A percentile compares a stretch with the other conserved stretches of the same genome.
phyloP scores from a whole-genome alignment of 2,113 vertebrate species.

The Pseudorhombus dupliciocellatus region DNA sequence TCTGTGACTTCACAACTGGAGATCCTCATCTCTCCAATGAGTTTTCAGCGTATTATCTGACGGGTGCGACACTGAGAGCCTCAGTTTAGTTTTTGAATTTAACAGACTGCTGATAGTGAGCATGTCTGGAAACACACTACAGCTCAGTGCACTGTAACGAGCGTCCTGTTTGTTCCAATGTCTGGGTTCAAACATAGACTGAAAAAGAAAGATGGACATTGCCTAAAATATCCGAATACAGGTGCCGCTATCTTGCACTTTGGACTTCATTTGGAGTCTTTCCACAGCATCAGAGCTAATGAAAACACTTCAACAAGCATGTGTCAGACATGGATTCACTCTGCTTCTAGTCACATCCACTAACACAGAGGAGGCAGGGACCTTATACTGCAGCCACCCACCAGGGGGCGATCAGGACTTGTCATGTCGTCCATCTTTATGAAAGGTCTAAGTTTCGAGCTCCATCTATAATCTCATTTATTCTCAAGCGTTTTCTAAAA shows the following conservation, averaged over 20 bases:
- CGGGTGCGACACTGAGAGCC: constrained; percentile 24
- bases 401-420: not conserved
- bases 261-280: not conserved
- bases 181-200: not conserved
- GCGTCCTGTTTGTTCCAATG: constrained; percentile 6
- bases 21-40: constrained; percentile 13
- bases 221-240: too few species aligned
- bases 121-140: constrained; percentile 42
- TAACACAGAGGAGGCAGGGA: not conserved
- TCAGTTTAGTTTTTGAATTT: constrained; percentile 31
- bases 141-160: constrained; percentile 21
- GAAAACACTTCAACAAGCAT: not conserved
- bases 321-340: not conserved
- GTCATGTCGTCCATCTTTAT: too few species aligned
- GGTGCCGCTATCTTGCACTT: too few species aligned
- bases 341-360: not conserved
- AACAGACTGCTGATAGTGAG: constrained; percentile 25
- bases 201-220: not conserved
- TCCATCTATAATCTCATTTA: not conserved
- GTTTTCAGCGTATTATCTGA: constrained; percentile 30
- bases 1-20: constrained; percentile 13
- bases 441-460: not conserved
- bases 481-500: not conserved
- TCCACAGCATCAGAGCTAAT: not conserved
- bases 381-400: not conserved